Base-by-base conservation (phyloP, 2,888 invertebrate species). In the Erebia ligea region DNA sequence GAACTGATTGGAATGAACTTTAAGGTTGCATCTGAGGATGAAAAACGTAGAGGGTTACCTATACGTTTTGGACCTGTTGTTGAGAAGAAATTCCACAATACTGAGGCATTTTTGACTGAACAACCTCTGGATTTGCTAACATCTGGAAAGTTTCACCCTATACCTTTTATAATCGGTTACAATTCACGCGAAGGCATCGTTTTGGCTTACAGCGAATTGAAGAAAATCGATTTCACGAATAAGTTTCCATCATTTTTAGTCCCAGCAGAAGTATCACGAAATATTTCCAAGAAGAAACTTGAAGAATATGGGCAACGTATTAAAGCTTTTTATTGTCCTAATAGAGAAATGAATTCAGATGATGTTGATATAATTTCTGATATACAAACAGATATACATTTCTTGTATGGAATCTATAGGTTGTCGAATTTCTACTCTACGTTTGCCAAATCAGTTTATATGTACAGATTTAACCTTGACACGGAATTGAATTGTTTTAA, bases 41-140 rank as follows among this genome's bases (percentile, higher is more conserved):
- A 85, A 64, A 79, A 77, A 62, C 48, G 74, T 4, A 76, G 81
- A 70, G 82, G 81, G 1, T 66, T 85, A 13, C 80, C 81, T 0
- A 76, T 83, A 54, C 78, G 80, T 59, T 85, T 85, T 70, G 75
- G 74, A 11, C 86, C 86, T 0, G 83, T 84, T 11, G 75, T 86
- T 5, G 87, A 87, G 73, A 84, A 82, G 70, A 73, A 72, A 40
- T 83, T 84, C 73, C 65, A 73, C 0, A 67, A 79, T 61, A 76
- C 74, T 1, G 78, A 83, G 70, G 69, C 80, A 0, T 86, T 86
- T 68, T 45, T 86, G 25, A 76, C 75, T 5, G 79, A 82, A 70
- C 73, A 79, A 0, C 82, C 84, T 0, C 45, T 79, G 15, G 74
- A 83, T 40, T 67, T 80, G 63, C 25, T 86, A 11, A 61, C 79